Evolutionary conservation across 2,797 vertebrate genomes (phyloP).

Genomic region (Spheniscus humboldti): DNA sequence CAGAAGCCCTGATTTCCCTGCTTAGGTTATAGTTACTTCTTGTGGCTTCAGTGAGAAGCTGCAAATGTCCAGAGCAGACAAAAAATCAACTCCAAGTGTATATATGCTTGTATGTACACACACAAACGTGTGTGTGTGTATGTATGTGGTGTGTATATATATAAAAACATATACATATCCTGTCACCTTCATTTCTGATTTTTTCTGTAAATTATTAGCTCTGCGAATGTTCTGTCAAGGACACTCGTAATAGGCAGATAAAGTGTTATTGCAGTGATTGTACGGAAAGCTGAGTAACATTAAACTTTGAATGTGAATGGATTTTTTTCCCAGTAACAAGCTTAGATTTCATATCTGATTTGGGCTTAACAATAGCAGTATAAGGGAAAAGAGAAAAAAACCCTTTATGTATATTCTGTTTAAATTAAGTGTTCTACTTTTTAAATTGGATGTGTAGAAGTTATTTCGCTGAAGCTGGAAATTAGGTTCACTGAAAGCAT

Average conservation of each 20-base stretch:
- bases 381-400: conserved; percentile 10
- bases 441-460: conserved; percentile 45
- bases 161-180: background rate
- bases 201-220: background rate
- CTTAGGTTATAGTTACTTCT: background rate
- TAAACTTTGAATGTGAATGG: conserved; percentile 42
- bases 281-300: conserved; percentile 14
- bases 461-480: conserved; percentile 51
- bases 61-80: background rate
- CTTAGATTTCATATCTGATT: conserved; percentile 53
- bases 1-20: background rate
- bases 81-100: background rate
- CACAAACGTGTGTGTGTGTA: too few species aligned
- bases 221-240: conserved; percentile 16
- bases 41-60: background rate
- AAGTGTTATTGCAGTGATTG: conserved; percentile 27
- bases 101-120: background rate
- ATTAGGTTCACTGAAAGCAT: conserved; percentile 53
- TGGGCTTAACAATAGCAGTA: conserved; percentile 12
- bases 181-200: background rate
- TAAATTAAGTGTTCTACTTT: conserved; percentile 54
- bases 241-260: conserved; percentile 25
- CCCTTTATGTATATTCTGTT: conserved; percentile 42
- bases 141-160: background rate
- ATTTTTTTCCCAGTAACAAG: conserved; percentile 31